Percentiles rank a stretch among this genome's conserved stretches.
Conservation (phyloP, 2,797 vertebrate genomes). For the Lepidocolaptes lacrymiger region DNA sequence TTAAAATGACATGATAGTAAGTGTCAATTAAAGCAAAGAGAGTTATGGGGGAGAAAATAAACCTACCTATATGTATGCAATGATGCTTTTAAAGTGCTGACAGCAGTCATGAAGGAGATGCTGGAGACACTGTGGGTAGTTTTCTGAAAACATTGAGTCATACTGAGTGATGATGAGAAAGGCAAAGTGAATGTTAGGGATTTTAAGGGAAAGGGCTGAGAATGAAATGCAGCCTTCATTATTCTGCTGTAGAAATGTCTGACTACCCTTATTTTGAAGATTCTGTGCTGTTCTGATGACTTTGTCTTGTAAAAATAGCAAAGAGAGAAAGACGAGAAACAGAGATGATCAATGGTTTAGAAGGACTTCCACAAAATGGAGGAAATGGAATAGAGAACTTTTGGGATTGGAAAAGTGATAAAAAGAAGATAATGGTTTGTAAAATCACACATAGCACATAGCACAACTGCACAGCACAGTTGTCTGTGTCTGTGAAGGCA, state of each 20-base stretch:
- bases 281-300: background rate
- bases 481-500: background rate
- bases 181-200: background rate
- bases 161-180: background rate
- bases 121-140: background rate
- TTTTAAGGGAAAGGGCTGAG: background rate
- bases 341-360: background rate
- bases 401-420: background rate
- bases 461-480: background rate
- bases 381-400: background rate
- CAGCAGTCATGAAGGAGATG: background rate
- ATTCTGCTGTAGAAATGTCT: background rate
- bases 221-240: background rate
- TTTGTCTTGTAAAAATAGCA: background rate
- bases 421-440: background rate
- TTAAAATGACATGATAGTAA: background rate
- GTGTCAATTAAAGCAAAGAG: background rate
- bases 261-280: background rate
- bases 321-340: background rate
- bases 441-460: background rate
- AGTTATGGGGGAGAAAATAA: background rate
- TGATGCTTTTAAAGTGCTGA: background rate
- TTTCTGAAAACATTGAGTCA: background rate
- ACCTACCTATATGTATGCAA: fast-evolving
- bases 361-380: background rate